Evolutionary conservation across 2,797 vertebrate genomes (phyloP).

Genomic region (Huso huso): DNA sequence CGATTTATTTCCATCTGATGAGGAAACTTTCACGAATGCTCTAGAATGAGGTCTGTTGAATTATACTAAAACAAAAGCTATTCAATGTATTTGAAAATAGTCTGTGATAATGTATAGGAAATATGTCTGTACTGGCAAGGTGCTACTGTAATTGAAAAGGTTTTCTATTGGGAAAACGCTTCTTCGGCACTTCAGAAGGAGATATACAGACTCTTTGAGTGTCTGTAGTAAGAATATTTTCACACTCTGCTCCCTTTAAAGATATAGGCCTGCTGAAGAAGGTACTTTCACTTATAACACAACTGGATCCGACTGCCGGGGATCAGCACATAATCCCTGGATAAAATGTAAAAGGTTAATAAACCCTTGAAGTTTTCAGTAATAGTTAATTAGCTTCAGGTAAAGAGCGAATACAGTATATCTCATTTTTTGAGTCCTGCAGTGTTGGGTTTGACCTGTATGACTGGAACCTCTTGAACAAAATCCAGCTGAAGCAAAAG

Average conservation of each 20-base stretch:
- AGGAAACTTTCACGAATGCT: too few species aligned
- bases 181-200: conserved; percentile 11
- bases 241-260: conserved; percentile 24
- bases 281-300: not conserved
- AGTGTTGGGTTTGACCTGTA: conserved; percentile 36
- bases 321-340: conserved; percentile 21
- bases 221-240: conserved; percentile 52
- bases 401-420: conserved; percentile 30
- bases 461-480: conserved; percentile 32
- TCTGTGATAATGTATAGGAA: not conserved
- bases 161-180: conserved; percentile 12
- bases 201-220: conserved; percentile 19
- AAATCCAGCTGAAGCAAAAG: conserved; percentile 25
- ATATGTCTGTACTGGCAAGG: not conserved
- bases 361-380: conserved; percentile 32
- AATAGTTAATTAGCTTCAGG: conserved; percentile 38
- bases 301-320: not conserved
- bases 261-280: conserved; percentile 4
- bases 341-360: conserved; percentile 33
- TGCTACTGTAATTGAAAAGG: conserved; percentile 15
- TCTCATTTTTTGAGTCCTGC: conserved; percentile 24
- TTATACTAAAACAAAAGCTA: not conserved
- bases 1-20: too few species aligned
- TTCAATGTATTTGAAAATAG: not conserved
- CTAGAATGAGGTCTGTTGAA: conserved; percentile 1